These are phyloP conservation scores for Plagodis pulveraria DNA, from an alignment of 2,888 invertebrate genomes.

Conservation along the genomic window DNA sequence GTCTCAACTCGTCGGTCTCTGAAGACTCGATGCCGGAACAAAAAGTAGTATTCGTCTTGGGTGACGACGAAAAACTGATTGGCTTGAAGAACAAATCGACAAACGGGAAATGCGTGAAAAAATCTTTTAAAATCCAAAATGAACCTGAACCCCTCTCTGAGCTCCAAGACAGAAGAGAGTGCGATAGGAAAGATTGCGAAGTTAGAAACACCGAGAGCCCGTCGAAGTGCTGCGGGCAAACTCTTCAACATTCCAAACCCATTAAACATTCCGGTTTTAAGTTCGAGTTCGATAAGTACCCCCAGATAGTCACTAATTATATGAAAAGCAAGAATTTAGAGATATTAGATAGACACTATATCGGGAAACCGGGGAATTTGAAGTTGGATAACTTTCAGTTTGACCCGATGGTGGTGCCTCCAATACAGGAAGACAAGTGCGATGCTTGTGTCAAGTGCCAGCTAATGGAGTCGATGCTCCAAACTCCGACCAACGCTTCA, in stretches of 20 bases:
- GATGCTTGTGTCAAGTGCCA: constrained; percentile 82
- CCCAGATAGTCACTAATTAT: constrained; percentile 90
- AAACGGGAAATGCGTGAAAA: constrained; percentile 72
- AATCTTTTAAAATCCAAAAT: constrained; percentile 63
- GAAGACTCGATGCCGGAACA: constrained; percentile 63
- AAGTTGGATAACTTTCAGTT: constrained; percentile 82
- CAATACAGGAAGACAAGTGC: constrained; percentile 78
- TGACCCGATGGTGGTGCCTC: constrained; percentile 76
- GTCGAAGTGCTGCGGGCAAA: constrained; percentile 77
- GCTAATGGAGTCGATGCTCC: constrained; percentile 85
- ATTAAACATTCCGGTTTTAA: constrained; percentile 89
- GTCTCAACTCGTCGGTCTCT: constrained; percentile 63
- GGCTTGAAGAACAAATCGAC: constrained; percentile 85
- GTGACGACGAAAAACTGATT: constrained; percentile 88
- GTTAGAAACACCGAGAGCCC: constrained; percentile 60
- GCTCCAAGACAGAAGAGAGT: constrained; percentile 41
- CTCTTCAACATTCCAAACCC: constrained; percentile 84
- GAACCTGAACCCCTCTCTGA: constrained; percentile 52
- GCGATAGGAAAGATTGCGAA: constrained; percentile 54
- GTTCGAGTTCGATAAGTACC: constrained; percentile 90
- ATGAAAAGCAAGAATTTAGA: constrained; percentile 91
- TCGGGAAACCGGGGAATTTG: constrained; percentile 83
- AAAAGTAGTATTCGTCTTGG: constrained; percentile 88
- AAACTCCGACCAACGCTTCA: constrained; percentile 92
- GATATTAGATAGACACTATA: constrained; percentile 84